A percentile compares a stretch with the other conserved stretches of the same genome.
These are phyloP conservation scores for Alaudala cheleensis DNA, from an alignment of 2,113 vertebrate genomes.

Conservation along the genomic window DNA sequence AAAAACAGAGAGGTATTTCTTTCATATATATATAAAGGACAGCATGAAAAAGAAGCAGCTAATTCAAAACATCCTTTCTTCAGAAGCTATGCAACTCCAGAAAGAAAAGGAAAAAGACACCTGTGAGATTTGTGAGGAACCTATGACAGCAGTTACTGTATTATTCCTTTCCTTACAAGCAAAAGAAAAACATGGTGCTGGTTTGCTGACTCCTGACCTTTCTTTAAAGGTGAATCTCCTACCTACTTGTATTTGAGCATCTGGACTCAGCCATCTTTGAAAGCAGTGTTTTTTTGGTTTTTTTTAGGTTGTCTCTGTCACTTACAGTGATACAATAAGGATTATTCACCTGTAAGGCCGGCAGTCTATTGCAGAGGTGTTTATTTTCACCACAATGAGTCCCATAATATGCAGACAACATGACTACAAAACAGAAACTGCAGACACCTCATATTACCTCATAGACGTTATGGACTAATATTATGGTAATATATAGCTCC, in stretches of 20 bases:
- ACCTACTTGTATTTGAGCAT: not conserved
- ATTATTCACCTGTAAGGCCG: not conserved
- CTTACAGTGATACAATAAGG: not conserved
- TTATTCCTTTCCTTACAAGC: not conserved
- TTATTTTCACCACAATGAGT: not conserved
- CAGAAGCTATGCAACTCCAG: not conserved
- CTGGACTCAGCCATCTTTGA: not conserved
- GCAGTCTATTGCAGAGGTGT: not conserved
- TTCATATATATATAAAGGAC: not conserved
- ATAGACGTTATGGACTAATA: slow-evolving; percentile 54
- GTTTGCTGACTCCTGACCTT: not conserved
- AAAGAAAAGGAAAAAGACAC: not conserved
- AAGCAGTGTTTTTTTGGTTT: not conserved
- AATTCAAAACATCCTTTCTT: not conserved
- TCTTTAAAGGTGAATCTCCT: not conserved
- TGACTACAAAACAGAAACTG: slow-evolving; percentile 36
- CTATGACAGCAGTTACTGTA: not conserved
- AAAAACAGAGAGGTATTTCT: not conserved
- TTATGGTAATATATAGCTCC: slow-evolving; percentile 62
- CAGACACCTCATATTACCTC: slow-evolving; percentile 29
- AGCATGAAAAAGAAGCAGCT: not conserved
- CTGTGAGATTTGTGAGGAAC: not conserved
- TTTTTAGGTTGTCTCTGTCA: not conserved
- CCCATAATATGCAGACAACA: slow-evolving; percentile 26
- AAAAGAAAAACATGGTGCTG: not conserved